Conservation (phyloP, 1,140 invertebrate species). For the Ectropis grisescens region DNA sequence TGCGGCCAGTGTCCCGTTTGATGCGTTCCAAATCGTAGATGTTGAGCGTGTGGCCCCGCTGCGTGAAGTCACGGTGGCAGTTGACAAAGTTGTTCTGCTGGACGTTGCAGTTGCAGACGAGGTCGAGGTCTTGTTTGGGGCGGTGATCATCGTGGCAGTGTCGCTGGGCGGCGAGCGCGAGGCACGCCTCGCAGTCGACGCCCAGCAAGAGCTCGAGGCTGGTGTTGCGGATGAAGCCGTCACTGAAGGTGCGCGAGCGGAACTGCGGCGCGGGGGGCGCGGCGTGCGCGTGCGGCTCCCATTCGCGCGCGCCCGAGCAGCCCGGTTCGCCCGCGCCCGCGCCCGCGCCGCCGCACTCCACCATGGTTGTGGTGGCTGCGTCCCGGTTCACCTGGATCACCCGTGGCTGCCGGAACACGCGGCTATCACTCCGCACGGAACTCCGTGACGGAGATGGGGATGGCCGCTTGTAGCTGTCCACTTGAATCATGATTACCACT, state of each 20-base stretch:
- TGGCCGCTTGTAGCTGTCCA: conserved; percentile 44
- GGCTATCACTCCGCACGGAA: conserved; percentile 52
- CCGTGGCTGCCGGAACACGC: conserved; percentile 49
- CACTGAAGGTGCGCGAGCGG: conserved; percentile 61
- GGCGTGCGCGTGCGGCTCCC: conserved; percentile 32
- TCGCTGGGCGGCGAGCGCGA: conserved; percentile 44
- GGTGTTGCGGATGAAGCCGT: conserved; percentile 64
- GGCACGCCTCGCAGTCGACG: conserved; percentile 63
- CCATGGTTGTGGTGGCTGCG: conserved; percentile 65
- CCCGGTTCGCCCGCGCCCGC: conserved; percentile 15
- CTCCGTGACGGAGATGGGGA: conserved; percentile 57
- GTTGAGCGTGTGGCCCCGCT: conserved; percentile 46
- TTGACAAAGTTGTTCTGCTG: conserved; percentile 55
- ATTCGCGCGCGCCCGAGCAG: conserved; percentile 22
- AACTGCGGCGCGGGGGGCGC: conserved; percentile 38
- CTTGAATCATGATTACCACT: conserved; percentile 43
- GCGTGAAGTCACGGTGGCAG: conserved; percentile 33
- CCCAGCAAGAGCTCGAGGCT: conserved; percentile 63
- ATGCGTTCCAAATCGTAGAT: conserved; percentile 59
- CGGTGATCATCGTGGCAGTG: conserved; percentile 47
- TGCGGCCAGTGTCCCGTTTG: conserved; percentile 45
- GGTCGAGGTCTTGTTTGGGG: conserved; percentile 51
- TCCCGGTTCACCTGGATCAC: conserved; percentile 66
- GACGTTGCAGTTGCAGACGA: conserved; percentile 62
- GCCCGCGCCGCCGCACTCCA: conserved; percentile 39